Evolutionary conservation across 2,888 invertebrate species (phyloP), one percentile per base, ranked within the genome.

Genomic region (Lampropteryx suffumata): DNA sequence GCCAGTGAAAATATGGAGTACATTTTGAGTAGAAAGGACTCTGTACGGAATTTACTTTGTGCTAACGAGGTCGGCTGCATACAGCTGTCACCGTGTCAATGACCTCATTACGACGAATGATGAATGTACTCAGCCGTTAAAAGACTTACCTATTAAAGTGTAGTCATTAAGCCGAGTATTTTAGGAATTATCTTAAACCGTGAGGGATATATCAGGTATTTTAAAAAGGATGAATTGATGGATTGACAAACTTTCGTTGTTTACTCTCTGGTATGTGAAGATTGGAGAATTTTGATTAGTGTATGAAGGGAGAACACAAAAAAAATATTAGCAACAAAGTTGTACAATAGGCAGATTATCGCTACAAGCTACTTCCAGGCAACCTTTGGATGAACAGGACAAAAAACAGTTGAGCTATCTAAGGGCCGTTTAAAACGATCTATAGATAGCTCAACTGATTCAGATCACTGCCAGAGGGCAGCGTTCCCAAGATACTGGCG

Each of bases 51-150:
- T 21, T 24, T 41, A 35, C 41, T 35, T 24, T 47, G 29, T 24
- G 10, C 13, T 52, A 52, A 53, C 48, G 48, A 53, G 53, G 53
- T 41, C 44, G 55, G 46, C 27, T 12, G 48, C 41, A 56, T 52
- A 67, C 70, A 75, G 69, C 71, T 71, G 71, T 66, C 69, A 54
- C 50, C 51, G 69, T 67, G 84, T 79, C 84, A 77, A 74, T 76
- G 84, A 71, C 84, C 87, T 82, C 81, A 79, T 82, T 84, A 85
- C 69, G 67, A 65, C 69, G 68, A 75, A 80, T 83, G 84, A 86
- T 83, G 79, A 78, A 86, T 84, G 80, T 68, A 76, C 67, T 76
- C 68, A 70, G 65, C 74, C 71, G 78, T 81, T 84, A 81, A 84
- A 81, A 84, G 77, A 78, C 75, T 69, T 72, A 69, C 62, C 76